Evolutionary conservation across 1,140 invertebrate genomes (phyloP).

Genomic region (Telenomus remus): DNA sequence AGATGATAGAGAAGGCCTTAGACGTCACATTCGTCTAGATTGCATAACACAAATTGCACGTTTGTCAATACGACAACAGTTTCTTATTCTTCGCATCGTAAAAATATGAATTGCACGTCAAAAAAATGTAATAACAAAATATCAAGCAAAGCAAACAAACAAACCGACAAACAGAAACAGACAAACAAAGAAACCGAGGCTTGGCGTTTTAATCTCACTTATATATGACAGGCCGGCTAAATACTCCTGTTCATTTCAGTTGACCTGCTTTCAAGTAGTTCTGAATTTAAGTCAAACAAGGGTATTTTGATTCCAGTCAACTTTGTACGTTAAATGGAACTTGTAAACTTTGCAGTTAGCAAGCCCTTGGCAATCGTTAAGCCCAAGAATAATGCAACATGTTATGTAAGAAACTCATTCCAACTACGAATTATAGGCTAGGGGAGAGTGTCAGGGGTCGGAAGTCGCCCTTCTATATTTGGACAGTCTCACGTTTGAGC

Average conservation of each 20-base stretch:
- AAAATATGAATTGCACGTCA: too few species aligned
- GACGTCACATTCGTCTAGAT: slow-evolving; percentile 76
- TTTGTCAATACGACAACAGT: too few species aligned
- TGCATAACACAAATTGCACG: slow-evolving; percentile 11
- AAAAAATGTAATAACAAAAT: too few species aligned
- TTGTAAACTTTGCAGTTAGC: slow-evolving; percentile 28
- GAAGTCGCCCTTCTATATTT: too few species aligned
- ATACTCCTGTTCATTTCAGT: slow-evolving; percentile 14
- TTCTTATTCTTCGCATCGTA: slow-evolving; percentile 17
- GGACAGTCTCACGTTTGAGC: too few species aligned
- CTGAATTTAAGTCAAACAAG: slow-evolving; percentile 31
- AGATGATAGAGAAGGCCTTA: slow-evolving; percentile 80
- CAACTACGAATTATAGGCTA: slow-evolving; percentile 1
- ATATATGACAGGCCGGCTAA: background rate
- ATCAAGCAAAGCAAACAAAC: too few species aligned
- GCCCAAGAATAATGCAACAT: slow-evolving; percentile 19
- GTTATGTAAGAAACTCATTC: slow-evolving; percentile 55
- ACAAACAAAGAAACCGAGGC: too few species aligned
- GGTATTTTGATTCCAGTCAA: slow-evolving; percentile 21
- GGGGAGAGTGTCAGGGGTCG: too few species aligned
- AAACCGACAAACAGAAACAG: too few species aligned
- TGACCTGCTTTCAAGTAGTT: slow-evolving; percentile 7
- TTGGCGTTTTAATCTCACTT: too few species aligned
- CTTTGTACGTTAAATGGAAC: slow-evolving; percentile 19
- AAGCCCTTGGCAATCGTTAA: slow-evolving; percentile 51